Evolutionary conservation across 2,888 invertebrate species (phyloP), one percentile per base, ranked within the genome.

Genomic region (Drosophila hamatofila): DNA sequence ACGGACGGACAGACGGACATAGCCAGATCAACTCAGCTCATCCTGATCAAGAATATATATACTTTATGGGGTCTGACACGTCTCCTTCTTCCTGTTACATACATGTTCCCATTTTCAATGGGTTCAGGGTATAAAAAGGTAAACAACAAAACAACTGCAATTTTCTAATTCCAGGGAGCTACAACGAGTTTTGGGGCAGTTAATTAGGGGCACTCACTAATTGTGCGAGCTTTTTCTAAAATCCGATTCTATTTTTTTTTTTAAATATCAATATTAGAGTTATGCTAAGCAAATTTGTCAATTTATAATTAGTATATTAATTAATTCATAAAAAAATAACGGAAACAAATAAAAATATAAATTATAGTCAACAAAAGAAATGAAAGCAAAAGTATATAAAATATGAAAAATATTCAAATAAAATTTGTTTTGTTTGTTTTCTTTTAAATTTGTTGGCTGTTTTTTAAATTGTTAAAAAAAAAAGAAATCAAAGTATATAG

Each of bases 221-320:
- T 30, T 30, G 9, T 30, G 30, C 11, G 37, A 12, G 16, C n/a
- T 37, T 44, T 52, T 37, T 21, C 14, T n/a, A n/a, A n/a, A n/a
- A n/a, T n/a, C n/a, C 49, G 2, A 9, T 18, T 23, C 21, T 25
- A 9, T 25, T 54, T n/a, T n/a, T n/a, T 37, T 21, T 33, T 46
- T n/a, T 33, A 18, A 30, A 41, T 69, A 46, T 41, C 52, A 48
- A 57, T 41, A 9, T 4, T 70, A 69, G 27, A 27, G 3, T 58
- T 69, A 58, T 44, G 69, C 27, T 14, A 18, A 21, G 3, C 12
- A n/a, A n/a, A n/a, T 23, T 46, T 57, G n/a, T 67, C 67, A 49
- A 67, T 56, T 49, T 27, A 41, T 42, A 39, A 46, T 27, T 51
- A 52, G 14, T 37, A 11, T 62, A 42, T 51, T 52, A 42, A 16